Base-by-base conservation (phyloP, 2,113 vertebrate genomes). In the Semnornis frantzii region DNA sequence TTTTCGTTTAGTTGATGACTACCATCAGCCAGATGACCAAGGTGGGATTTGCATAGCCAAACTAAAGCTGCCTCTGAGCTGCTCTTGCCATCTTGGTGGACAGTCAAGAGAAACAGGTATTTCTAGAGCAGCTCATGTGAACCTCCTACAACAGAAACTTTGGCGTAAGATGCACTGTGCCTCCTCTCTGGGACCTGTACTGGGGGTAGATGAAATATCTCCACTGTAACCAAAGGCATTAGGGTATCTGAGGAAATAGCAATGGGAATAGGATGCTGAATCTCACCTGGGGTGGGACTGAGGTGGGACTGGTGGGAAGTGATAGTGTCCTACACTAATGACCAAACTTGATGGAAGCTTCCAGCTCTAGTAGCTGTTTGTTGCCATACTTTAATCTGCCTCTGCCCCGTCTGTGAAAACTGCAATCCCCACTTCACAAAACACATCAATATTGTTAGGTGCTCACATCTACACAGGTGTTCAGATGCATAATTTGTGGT, bases 121-220 rank as follows among this genome's bases (percentile, higher is more conserved):
- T 63, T 83, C 52, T 48, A 7, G 64, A 87, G 60, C 31, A 31
- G 16, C 58, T 44, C 3, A 9, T n/a, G 25, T 46, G 57, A 55
- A 18, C 0, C 1, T 74, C 75, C 52, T 52, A 7, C 52, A 14
- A 14, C 52, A 74, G 42, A 83, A 89, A 30, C 33, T 14, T 59
- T 71, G 52, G 42, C 0, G 0, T 66, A 42, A 57, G 37, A 18
- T 8, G 7, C n/a, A 27, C 12, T 33, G 21, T 74, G 65, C 27
- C 33, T 85, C 33, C 42, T 85, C 24, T 34, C 82, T 64, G 68
- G 30, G 46, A 8, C 28, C 44, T 52, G 13, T 33, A 4, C 44
- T 50, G 24, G 63, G 7, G 39, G 1, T 50, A 13, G 27, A 59
- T 48, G 46, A 87, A 59, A 27, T 30, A n/a, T 62, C 55, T 65